Base-by-base conservation (phyloP, 2,113 vertebrate species). In the Nibea albiflora region DNA sequence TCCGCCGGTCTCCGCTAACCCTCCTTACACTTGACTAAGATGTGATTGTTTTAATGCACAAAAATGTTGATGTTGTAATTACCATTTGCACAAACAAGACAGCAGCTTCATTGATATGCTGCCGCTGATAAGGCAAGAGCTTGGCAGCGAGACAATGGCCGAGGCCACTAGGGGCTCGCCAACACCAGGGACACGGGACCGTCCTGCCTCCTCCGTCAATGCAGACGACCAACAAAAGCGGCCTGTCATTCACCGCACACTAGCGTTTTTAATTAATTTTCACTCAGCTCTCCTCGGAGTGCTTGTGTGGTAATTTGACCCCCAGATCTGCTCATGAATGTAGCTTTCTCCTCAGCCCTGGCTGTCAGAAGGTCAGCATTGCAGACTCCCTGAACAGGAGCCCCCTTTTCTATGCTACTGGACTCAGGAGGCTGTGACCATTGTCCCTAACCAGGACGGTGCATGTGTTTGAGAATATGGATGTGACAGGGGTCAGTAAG, bases 191-290 rank as follows among this genome's bases (percentile, higher is more conserved):
- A 97, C 96, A 90, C 87, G 88, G 93, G 94, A 95, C 95, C 95
- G 95, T 96, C 95, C 96, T 96, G 95, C 95, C 93, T 95, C 95
- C 96, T 96, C 81, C 94, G 94, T 97, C 96, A 96, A 97, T 96
- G 96, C 96, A 94, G 94, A 90, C 92, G 85, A 94, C 91, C 95
- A 96, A 97, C 96, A 98, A 97, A 97, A 91, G 97, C 94, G 85
- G 92, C 93, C 95, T 90, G 95, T 96, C 96, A 96, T 94, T 96
- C 93, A 97, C 95, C 87, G 94, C 96, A 95, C 92, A 95, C 95
- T 57, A 95, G 95, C 96, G 95, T 96, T 97, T 98, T 98, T 99
- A 99, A 99, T 99, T 99, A 99, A 99, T 99, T 99, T 98, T 97
- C 96, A 97, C 95, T 96, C 95, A 54, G 94, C 95, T 95, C 94